A percentile compares a stretch with the other conserved stretches of the same genome.
These are phyloP conservation scores for Heteronetta atricapilla DNA, from an alignment of 2,113 vertebrate genomes.

Conservation along the genomic window DNA sequence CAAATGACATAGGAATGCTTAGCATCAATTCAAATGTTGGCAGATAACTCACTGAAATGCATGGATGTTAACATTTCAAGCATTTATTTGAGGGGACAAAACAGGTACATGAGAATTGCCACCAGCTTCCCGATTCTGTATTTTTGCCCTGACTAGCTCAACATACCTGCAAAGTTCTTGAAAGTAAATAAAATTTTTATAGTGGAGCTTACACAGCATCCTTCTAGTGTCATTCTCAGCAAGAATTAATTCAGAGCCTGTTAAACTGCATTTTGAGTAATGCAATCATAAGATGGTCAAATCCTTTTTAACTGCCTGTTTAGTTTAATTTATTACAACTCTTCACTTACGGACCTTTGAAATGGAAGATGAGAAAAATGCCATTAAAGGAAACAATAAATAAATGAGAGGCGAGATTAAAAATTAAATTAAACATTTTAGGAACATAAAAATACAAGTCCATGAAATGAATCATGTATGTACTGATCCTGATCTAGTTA, in stretches of 20 bases:
- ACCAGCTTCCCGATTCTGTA: neutral
- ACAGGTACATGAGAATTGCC: neutral
- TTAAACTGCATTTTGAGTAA: neutral
- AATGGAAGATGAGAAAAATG: neutral
- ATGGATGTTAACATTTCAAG: neutral
- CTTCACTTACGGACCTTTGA: neutral
- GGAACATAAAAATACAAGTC: neutral
- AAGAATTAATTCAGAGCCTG: neutral
- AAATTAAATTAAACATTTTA: neutral
- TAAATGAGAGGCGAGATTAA: neutral
- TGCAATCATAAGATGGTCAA: neutral
- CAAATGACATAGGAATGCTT: neutral
- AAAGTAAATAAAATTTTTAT: neutral
- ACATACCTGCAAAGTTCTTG: neutral
- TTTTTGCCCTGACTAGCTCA: neutral
- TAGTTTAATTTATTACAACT: neutral
- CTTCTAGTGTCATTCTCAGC: neutral
- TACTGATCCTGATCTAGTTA: neutral
- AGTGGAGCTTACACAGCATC: fast-evolving
- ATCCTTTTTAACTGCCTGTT: neutral
- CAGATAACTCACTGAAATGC: neutral
- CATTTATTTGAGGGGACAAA: neutral
- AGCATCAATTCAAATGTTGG: neutral
- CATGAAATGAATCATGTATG: neutral
- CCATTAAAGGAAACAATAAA: neutral